Base-by-base conservation (phyloP, 2,888 invertebrate species). In the Drosophila stalkeri region DNA sequence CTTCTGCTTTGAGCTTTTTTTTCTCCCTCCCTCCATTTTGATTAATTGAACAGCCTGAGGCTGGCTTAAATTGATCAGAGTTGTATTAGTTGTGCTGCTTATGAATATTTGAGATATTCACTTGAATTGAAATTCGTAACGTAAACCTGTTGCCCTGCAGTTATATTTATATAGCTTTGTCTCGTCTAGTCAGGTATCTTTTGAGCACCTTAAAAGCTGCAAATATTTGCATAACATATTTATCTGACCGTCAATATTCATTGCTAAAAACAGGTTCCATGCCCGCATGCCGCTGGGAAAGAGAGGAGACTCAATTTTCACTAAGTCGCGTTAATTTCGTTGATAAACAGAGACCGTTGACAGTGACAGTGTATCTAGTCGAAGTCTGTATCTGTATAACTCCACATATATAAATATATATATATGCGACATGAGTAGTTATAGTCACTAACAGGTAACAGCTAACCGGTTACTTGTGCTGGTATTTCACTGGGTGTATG, bases 161-260 rank as follows among this genome's bases (percentile, higher is more conserved):
- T 67, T 20, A 61, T 72, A 49, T 47, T 27, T 65, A 43, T 54
- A 18, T 31, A 54, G 43, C 47, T 31, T 64, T 75, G 39, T 46
- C 51, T 56, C 49, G 33, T 1, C 49, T 71, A 61, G 64, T 60
- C 61, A 52, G 65, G 46, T 18, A 59, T 64, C 57, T 65, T 64
- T 66, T 12, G 64, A 61, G 52, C 59, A 43, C 60, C 70, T 77
- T 67, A 52, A 70, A 73, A 78, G 66, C 66, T 77, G 81, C 78
- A 86, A 82, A 81, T 86, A 88, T 86, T 88, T 88, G 86, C 74
- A 88, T 76, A 88, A 74, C 63, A 73, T 64, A 70, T 51, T 51
- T 68, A 64, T 57, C 61, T 61, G 61, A 60, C 64, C 56, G 55
- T 68, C 68, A 68, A 61, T 72, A 77, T 65, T 64, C 60, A 51